Conservation (phyloP, 2,797 vertebrate species). For the Limosa lapponica region DNA sequence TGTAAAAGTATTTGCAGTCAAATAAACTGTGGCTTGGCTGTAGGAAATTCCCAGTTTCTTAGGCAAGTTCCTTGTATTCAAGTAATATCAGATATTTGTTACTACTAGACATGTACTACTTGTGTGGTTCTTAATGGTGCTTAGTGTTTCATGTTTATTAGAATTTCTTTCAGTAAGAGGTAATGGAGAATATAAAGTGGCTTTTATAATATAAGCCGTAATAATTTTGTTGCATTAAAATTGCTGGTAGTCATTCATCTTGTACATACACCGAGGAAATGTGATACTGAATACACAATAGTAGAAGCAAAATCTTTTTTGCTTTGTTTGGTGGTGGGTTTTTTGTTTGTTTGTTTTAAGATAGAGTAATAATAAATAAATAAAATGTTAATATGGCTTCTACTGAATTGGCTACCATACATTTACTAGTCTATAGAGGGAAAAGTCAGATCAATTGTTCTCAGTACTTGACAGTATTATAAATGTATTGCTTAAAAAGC, state of each 20-base stretch:
- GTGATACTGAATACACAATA: not conserved
- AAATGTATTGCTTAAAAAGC: not conserved
- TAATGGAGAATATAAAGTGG: not conserved
- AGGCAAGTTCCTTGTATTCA: slow-evolving; percentile 3
- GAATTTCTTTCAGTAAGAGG: slow-evolving; percentile 29
- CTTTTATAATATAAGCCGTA: not conserved
- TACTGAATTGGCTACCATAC: slow-evolving; percentile 21
- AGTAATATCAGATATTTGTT: slow-evolving; percentile 19
- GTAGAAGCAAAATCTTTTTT: slow-evolving; percentile 8
- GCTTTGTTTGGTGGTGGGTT: not conserved
- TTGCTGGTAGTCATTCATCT: slow-evolving; percentile 31
- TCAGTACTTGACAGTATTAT: not conserved
- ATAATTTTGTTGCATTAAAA: slow-evolving; percentile 26
- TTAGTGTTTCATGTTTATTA: not conserved
- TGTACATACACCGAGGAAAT: not conserved
- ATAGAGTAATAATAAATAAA: not conserved
- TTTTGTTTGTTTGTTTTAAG: not conserved
- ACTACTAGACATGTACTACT: not conserved
- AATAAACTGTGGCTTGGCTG: slow-evolving; percentile 23
- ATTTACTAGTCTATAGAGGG: not conserved
- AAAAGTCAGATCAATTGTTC: not conserved
- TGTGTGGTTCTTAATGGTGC: not conserved
- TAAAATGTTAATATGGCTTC: slow-evolving; percentile 45
- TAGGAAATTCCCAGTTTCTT: slow-evolving; percentile 28
- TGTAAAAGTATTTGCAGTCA: slow-evolving; percentile 6